Evolutionary conservation across 2,113 vertebrate genomes (phyloP), one percentile per base, ranked within the genome.

Genomic region (Scophthalmus maximus): DNA sequence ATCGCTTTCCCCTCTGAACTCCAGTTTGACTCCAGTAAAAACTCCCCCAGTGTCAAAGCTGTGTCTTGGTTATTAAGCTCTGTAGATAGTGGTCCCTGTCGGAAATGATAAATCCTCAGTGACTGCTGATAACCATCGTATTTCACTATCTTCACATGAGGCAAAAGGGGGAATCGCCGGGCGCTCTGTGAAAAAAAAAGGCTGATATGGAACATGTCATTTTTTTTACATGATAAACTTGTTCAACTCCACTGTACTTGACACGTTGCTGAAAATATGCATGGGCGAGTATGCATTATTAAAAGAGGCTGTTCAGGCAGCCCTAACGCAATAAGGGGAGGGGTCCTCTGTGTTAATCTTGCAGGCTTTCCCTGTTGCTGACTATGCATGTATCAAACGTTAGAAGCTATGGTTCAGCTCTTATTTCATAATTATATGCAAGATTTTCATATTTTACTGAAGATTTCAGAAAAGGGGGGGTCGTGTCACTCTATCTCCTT

Each of bases 261-360:
- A 88, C 78, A 79, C 81, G 56, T 81, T 29, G 22, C 58, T 61
- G 77, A 80, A 80, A 85, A 90, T 90, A 87, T 90, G 66, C 87
- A 91, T 90, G 87, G 83, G 88, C 81, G 73, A 87, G 63, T 83
- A 83, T 92, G 85, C 84, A 92, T 91, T 89, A 91, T 93, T 91
- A 89, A 92, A 81, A 79, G n/a, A 20, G 71, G 57, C 82, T 66
- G 63, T 84, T 88, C 76, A 62, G 67, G 76, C 78, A 78, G 64
- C 68, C 63, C 73, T 68, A 77, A 82, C 20, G 85, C 75, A 81
- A 88, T 84, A 76, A 88, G 73, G 57, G 60, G 42, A 76, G 51
- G 83, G 64, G 30, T 68, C 63, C 62, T 81, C 88, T 34, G 10
- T 87, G 87, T 86, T 91, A 80, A 86, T 92, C 79, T 87, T 76